Base-by-base conservation (phyloP, 1,140 invertebrate genomes). In the Pseudomyrmex gracilis region DNA sequence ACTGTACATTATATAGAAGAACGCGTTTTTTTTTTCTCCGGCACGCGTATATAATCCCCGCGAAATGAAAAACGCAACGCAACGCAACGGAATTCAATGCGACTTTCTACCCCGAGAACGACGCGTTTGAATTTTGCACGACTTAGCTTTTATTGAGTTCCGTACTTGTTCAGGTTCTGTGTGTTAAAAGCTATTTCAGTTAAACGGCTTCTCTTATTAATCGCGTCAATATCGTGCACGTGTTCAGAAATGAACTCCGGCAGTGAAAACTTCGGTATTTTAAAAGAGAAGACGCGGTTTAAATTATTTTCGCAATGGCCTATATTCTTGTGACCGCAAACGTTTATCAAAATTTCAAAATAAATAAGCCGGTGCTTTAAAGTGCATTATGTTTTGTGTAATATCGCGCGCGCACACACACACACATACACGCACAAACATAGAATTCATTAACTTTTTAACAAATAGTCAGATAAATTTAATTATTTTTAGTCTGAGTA, bases 281-380 rank as follows among this genome's bases (percentile, higher is more conserved):
- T 58, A 22, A 70, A 70, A 78, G 49, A 57, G 53, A 70, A 78
- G 49, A 57, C 76, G 20, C 76, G 12, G 47, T 78, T n/a, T n/a
- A 22, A 78, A 78, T 70, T 58, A 78, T 78, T 78, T 78, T 24
- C 61, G 24, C 15, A 70, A 66, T 78, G 76, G 20, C 34, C 76
- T 58, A 58, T 58, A 78, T 70, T 70, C 49, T 57, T 34, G 34
- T 5, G 8, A 17, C 8, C 9, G 24, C 34, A 2, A 2, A n/a
- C 24, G 8, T 49, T 66, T 61, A 43, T 8, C 10, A 17, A 53
- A 53, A 10, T 78, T 78, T 68, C 9, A 34, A 45, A 34, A 57
- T 57, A 2, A 13, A 78, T 12, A 20, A 45, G 15, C 9, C 7
- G 57, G 13, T 58, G 49, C 13, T 51, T 51, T 7, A 51, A 51